phyloP scores from a whole-genome alignment of 1,140 invertebrate genomes.

The Drosophila pseudoananassae region DNA sequence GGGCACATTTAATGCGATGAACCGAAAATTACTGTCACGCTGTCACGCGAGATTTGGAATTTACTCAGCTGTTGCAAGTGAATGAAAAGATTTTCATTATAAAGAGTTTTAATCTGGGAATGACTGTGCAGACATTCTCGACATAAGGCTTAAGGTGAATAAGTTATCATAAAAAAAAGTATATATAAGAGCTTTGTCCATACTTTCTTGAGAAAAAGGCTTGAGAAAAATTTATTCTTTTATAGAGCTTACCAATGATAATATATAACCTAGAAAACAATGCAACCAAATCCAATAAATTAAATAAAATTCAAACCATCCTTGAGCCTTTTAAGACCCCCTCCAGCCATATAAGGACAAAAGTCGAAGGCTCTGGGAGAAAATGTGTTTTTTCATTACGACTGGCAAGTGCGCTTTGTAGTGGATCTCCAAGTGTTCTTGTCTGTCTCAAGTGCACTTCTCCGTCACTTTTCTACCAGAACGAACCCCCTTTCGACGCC shows the following conservation, averaged over 20 bases:
- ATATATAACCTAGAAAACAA: neutral
- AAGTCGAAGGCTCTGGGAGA: slow-evolving; percentile 14
- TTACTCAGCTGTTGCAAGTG: slow-evolving; percentile 17
- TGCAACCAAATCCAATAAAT: slow-evolving; percentile 51
- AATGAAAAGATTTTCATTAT: neutral
- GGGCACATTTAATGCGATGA: slow-evolving; percentile 77
- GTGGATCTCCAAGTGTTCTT: slow-evolving; percentile 66
- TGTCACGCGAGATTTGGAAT: slow-evolving; percentile 54
- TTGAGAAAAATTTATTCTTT: too few species aligned
- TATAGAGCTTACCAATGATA: neutral
- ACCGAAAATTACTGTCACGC: slow-evolving; percentile 69
- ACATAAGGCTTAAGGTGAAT: neutral
- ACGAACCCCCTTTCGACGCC: neutral
- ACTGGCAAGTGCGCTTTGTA: slow-evolving; percentile 71
- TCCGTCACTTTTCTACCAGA: neutral
- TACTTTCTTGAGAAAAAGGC: too few species aligned
- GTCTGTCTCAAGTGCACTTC: slow-evolving; percentile 72
- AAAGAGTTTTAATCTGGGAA: neutral
- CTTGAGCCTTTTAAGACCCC: neutral
- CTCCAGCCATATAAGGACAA: neutral
- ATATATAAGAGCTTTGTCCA: too few species aligned
- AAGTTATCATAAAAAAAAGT: too few species aligned
- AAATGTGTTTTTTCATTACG: slow-evolving; percentile 78
- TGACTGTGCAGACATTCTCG: neutral
- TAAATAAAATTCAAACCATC: slow-evolving; percentile 36